Evolutionary conservation across 2,113 vertebrate genomes (phyloP).

Genomic region (Balaeniceps rex): DNA sequence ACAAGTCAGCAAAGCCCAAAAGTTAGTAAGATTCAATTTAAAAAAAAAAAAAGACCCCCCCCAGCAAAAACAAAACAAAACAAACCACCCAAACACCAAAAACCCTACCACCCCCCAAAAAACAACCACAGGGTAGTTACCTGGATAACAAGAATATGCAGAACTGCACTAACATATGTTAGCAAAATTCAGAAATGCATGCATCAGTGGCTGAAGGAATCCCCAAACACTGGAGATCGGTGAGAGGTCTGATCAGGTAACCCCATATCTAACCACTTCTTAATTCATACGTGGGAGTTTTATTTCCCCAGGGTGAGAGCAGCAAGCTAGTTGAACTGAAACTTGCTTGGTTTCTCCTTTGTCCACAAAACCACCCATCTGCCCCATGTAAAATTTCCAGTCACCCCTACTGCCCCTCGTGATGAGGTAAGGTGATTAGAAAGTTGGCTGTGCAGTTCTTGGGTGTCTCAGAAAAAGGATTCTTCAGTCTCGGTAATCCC

Average conservation of each 20-base stretch:
- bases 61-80: neutral
- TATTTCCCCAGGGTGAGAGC: neutral
- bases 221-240: neutral
- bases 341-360: neutral
- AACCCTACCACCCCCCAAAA: rapidly evolving
- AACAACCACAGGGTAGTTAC: neutral
- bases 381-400: neutral
- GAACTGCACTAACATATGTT: neutral
- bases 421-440: neutral
- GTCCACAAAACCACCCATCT: neutral
- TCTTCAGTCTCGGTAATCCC: rapidly evolving
- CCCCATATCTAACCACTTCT: neutral
- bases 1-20: neutral
- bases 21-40: neutral
- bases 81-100: neutral
- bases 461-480: neutral
- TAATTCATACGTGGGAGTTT: neutral
- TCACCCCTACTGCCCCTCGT: rapidly evolving
- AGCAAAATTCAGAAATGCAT: neutral
- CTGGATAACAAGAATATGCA: neutral
- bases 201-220: neutral
- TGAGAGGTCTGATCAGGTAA: neutral
- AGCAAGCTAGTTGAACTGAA: neutral
- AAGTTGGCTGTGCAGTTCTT: neutral
- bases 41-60: neutral